Evolutionary conservation across 2,888 invertebrate species (phyloP).

Genomic region (Pocota personata): DNA sequence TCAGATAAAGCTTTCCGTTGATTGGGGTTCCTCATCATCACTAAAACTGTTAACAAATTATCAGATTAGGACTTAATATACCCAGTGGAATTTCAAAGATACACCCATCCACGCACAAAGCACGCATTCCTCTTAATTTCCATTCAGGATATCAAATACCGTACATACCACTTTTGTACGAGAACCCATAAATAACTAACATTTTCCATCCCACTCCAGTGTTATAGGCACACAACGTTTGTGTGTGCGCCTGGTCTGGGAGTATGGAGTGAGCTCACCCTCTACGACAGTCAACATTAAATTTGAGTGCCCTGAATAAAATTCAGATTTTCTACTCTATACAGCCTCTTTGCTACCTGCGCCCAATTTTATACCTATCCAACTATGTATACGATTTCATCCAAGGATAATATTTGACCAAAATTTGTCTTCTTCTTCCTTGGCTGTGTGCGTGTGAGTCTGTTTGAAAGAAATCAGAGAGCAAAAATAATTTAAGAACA

Average conservation of each 20-base stretch:
- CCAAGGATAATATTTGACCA: background rate
- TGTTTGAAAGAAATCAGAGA: background rate
- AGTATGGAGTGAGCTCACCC: background rate
- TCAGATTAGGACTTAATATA: constrained; percentile 22
- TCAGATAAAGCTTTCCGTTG: background rate
- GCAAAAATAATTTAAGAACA: background rate
- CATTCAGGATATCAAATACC: constrained; percentile 29
- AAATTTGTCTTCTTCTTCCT: background rate
- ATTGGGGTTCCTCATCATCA: background rate
- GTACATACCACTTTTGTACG: constrained; percentile 29
- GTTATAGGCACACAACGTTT: too few species aligned
- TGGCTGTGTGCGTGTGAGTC: background rate
- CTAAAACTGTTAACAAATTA: constrained; percentile 14
- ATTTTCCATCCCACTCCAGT: background rate
- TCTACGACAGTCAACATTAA: background rate
- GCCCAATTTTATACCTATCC: too few species aligned
- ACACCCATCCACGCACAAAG: background rate
- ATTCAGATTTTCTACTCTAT: too few species aligned
- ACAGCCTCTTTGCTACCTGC: background rate
- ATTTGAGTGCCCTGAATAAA: background rate
- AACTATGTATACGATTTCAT: too few species aligned
- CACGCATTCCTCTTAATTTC: constrained; percentile 12
- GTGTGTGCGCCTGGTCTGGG: background rate
- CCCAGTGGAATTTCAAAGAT: background rate
- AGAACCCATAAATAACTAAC: constrained; percentile 31